phyloP scores from a whole-genome alignment of 2,113 vertebrate genomes.

The Oostethus manadensis region DNA sequence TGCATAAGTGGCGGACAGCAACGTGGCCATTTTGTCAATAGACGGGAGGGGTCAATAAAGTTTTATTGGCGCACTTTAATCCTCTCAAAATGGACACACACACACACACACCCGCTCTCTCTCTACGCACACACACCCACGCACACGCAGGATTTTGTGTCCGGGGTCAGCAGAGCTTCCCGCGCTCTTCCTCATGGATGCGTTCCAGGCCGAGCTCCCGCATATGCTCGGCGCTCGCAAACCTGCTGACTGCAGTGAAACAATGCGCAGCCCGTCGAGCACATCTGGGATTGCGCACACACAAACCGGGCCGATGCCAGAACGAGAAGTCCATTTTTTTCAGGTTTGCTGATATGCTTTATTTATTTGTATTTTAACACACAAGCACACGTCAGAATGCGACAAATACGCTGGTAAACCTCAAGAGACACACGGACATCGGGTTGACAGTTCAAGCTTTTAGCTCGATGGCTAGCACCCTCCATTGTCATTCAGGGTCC shows the following conservation, averaged over 20 bases:
- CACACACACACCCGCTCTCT: constrained; percentile 7
- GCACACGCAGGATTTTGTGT: constrained; percentile 44
- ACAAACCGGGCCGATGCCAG: constrained; percentile 1
- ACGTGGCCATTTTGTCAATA: constrained; percentile 36
- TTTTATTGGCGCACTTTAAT: constrained; percentile 54
- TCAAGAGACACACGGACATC: too few relatives aligned
- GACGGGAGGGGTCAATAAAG: constrained; percentile 41
- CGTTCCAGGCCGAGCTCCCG: constrained; percentile 60
- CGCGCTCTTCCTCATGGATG: constrained; percentile 64
- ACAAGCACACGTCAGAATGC: too few relatives aligned
- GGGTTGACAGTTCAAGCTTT: too few relatives aligned
- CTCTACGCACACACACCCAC: constrained; percentile 14
- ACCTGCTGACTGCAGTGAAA: constrained; percentile 69
- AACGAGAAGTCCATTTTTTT: constrained; percentile 34
- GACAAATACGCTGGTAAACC: too few relatives aligned
- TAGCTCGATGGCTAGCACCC: too few relatives aligned
- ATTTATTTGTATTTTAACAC: neutral
- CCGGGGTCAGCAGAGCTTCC: constrained; percentile 69
- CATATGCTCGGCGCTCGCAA: constrained; percentile 68
- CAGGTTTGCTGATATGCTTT: constrained; percentile 16
- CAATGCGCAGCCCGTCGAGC: constrained; percentile 65
- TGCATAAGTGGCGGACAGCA: constrained; percentile 19
- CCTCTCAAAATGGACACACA: constrained; percentile 38
- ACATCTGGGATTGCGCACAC: constrained; percentile 65
- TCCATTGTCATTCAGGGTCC: too few relatives aligned